These are phyloP conservation scores for Hoplostethus atlanticus DNA, from an alignment of 2,797 vertebrate genomes.

Conservation along the genomic window DNA sequence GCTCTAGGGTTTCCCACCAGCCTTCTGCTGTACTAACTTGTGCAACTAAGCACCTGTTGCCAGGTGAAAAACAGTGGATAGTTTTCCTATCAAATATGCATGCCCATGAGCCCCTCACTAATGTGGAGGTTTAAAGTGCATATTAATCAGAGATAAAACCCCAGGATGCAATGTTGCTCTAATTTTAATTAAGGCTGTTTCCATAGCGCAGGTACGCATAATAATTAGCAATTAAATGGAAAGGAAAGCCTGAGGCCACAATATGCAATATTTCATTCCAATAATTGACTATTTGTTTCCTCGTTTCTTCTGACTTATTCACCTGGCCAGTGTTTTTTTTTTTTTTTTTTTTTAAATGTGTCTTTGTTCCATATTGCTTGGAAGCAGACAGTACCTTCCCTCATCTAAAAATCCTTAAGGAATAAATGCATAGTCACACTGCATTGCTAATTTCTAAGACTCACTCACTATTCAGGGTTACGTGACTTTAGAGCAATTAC, in stretches of 20 bases:
- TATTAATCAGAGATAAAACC: slow-evolving; percentile 50
- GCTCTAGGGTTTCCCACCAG: slow-evolving; percentile 74
- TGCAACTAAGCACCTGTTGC: slow-evolving; percentile 77
- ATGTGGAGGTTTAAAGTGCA: slow-evolving; percentile 41
- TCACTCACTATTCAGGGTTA: slow-evolving; percentile 31
- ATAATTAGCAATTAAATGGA: slow-evolving; percentile 51
- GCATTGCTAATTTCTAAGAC: slow-evolving; percentile 37
- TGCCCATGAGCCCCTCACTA: slow-evolving; percentile 51
- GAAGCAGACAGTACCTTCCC: slow-evolving; percentile 2
- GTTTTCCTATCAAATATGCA: slow-evolving; percentile 80
- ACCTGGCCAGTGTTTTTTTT: background rate
- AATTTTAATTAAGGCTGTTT: slow-evolving; percentile 46
- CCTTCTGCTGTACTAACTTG: slow-evolving; percentile 66
- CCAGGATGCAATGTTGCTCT: slow-evolving; percentile 20
- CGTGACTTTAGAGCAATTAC: slow-evolving; percentile 65
- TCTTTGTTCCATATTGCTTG: background rate
- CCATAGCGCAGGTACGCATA: slow-evolving; percentile 28
- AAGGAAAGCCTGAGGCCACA: slow-evolving; percentile 27
- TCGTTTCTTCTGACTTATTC: slow-evolving; percentile 8
- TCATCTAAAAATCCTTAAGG: slow-evolving; percentile 19
- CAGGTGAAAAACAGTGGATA: slow-evolving; percentile 67
- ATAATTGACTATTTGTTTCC: slow-evolving; percentile 12
- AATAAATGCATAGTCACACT: slow-evolving; percentile 20
- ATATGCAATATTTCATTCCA: slow-evolving; percentile 19
- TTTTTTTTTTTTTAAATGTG: background rate